Percentiles rank a stretch among this genome's conserved stretches.
These are phyloP conservation scores for Notospermus geniculatus DNA, from an alignment of 1,140 invertebrate species.

Conservation along the genomic window DNA sequence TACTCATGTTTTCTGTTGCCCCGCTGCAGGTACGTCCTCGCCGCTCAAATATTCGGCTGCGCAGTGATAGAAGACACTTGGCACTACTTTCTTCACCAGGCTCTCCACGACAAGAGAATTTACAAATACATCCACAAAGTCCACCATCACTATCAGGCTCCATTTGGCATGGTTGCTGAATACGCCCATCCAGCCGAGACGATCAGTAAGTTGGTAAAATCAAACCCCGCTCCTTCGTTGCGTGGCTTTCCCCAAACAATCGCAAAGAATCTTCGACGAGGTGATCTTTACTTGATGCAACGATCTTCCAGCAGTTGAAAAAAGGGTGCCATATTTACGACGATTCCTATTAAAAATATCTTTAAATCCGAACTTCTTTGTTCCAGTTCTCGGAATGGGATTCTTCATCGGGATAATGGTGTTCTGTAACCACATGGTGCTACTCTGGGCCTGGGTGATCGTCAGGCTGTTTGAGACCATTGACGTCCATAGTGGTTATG, in stretches of 20 bases:
- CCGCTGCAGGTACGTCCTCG: conserved; percentile 32
- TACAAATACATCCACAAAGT: conserved; percentile 51
- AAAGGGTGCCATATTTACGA: too few relatives aligned
- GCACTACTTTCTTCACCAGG: conserved; percentile 46
- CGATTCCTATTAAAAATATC: too few relatives aligned
- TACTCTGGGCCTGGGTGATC: conserved; percentile 44
- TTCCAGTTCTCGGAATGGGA: conserved; percentile 43
- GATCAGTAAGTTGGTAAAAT: conserved; percentile 30
- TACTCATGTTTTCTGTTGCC: background rate
- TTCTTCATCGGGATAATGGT: conserved; percentile 45
- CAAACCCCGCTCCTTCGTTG: too few relatives aligned
- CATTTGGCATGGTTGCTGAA: conserved; percentile 49
- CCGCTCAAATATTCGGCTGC: conserved; percentile 31
- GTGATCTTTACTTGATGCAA: too few relatives aligned
- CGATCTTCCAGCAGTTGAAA: too few relatives aligned
- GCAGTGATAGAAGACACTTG: conserved; percentile 45
- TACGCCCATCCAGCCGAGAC: conserved; percentile 49
- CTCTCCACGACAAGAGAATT: conserved; percentile 38
- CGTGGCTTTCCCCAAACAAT: too few relatives aligned
- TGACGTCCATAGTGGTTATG: conserved; percentile 49
- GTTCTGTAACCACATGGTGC: conserved; percentile 40
- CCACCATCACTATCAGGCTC: conserved; percentile 43
- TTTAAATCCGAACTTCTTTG: background rate
- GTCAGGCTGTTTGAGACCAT: conserved; percentile 45
- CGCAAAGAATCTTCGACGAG: too few relatives aligned